Evolutionary conservation across 2,888 invertebrate genomes (phyloP).

Genomic region (Choreutis nemorana): DNA sequence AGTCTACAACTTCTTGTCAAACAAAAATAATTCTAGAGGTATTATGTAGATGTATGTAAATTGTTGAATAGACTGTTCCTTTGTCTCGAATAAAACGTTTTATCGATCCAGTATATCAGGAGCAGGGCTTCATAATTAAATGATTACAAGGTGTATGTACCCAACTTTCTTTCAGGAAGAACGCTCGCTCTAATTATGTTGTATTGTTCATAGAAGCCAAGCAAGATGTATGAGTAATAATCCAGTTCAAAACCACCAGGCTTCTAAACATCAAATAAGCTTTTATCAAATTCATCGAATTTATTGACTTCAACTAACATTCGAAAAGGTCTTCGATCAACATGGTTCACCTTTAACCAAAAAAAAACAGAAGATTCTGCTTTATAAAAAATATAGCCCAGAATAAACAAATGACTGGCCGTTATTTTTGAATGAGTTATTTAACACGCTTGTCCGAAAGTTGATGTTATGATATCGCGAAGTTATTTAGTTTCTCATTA

Average conservation of each 20-base stretch:
- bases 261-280: no score
- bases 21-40: no score
- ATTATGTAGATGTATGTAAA: no score
- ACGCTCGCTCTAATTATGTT: conserved; percentile 53
- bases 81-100: no score
- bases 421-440: conserved; percentile 40
- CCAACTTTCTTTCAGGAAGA: conserved; percentile 29
- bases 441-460: conserved; percentile 39
- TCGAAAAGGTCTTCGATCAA: conserved; percentile 9
- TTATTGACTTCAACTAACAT: conserved; percentile 9
- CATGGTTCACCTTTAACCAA: conserved; percentile 12
- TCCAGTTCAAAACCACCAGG: no score
- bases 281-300: conserved; percentile 11
- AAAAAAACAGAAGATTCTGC: conserved; percentile 14
- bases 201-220: conserved; percentile 45
- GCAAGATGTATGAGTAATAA: no score
- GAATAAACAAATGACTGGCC: conserved; percentile 32
- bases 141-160: conserved; percentile 38
- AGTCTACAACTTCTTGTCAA: no score
- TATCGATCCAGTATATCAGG: no score
- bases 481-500: conserved; percentile 38
- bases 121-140: conserved; percentile 46
- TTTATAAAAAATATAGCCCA: conserved; percentile 23
- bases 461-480: conserved; percentile 49
- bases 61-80: no score